These are phyloP conservation scores for Zaprionus inermis DNA, from an alignment of 1,140 invertebrate genomes.

Conservation along the genomic window DNA sequence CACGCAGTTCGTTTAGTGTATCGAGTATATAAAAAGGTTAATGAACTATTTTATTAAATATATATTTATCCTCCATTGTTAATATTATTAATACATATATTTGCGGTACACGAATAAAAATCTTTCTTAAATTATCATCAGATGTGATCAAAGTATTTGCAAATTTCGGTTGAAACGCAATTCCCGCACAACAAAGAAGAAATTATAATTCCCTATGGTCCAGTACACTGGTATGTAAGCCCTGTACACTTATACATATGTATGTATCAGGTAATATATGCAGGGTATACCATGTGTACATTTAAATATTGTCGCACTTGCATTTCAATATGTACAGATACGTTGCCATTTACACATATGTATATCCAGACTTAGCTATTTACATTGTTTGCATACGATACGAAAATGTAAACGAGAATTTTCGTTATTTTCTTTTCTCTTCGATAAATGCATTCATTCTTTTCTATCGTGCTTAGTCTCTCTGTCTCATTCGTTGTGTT, in stretches of 20 bases:
- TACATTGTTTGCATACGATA: conserved; percentile 37
- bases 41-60: conserved; percentile 21
- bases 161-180: conserved; percentile 10
- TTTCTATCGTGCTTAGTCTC: not conserved
- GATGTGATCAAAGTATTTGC: conserved; percentile 17
- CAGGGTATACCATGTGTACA: not conserved
- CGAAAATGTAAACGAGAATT: conserved; percentile 29
- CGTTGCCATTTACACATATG: conserved; percentile 1
- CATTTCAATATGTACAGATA: conserved; percentile 37
- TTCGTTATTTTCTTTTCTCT: conserved; percentile 28
- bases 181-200: conserved; percentile 1
- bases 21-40: conserved; percentile 13
- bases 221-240: not conserved
- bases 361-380: conserved; percentile 27
- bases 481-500: conserved; percentile 12
- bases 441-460: conserved; percentile 36
- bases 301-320: conserved; percentile 34
- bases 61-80: not conserved
- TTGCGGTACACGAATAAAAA: not conserved
- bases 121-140: conserved; percentile 1
- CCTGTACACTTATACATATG: not conserved
- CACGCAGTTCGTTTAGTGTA: not conserved
- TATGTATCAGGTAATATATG: not conserved
- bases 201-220: conserved; percentile 20
- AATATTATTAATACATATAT: too few relatives aligned